Evolutionary conservation across 1,140 invertebrate genomes (phyloP).

Genomic region (Apocrypta bakeri): DNA sequence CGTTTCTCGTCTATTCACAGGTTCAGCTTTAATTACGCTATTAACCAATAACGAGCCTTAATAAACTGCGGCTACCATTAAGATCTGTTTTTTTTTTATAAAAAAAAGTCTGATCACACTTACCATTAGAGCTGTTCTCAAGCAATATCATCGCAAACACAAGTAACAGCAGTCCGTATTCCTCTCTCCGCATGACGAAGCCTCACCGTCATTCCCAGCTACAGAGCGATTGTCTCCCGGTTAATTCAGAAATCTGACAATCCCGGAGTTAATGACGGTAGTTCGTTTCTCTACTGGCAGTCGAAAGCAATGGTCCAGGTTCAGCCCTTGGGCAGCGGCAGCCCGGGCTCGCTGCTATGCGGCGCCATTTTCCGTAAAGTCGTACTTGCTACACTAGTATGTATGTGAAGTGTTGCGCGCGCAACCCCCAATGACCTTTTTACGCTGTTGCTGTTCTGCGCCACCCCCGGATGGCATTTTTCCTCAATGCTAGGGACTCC

Average conservation of each 20-base stretch:
- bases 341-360: background rate
- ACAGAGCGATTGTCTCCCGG: background rate
- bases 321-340: background rate
- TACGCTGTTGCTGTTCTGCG: background rate
- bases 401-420: background rate
- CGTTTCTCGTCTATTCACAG: too few relatives aligned
- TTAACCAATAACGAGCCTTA: too few relatives aligned
- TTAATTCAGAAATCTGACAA: background rate
- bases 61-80: too few relatives aligned
- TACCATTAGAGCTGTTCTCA: background rate
- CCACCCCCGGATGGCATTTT: background rate
- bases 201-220: background rate
- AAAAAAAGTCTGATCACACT: background rate
- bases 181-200: background rate
- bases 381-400: background rate
- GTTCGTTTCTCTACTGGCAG: background rate
- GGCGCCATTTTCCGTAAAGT: constrained; percentile 26
- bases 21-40: too few relatives aligned
- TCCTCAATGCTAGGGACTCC: too few relatives aligned
- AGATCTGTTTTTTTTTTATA: too few relatives aligned
- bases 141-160: background rate
- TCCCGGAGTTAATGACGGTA: background rate
- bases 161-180: background rate
- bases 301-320: background rate
- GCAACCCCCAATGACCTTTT: background rate